These are phyloP conservation scores for Casuarius casuarius DNA, from an alignment of 2,113 vertebrate genomes.

Conservation along the genomic window DNA sequence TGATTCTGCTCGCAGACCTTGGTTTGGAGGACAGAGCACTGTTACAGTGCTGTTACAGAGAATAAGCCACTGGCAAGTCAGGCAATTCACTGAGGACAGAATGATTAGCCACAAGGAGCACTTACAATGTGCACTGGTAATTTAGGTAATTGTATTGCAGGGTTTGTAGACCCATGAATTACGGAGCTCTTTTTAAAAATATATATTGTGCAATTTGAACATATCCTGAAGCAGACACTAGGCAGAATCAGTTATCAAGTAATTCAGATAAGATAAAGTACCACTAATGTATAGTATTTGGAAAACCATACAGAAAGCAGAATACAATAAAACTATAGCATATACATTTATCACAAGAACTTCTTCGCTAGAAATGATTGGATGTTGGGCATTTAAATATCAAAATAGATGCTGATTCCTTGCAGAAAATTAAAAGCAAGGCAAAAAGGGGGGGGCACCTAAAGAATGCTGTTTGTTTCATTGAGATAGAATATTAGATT, in stretches of 20 bases:
- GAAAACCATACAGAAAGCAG: background rate
- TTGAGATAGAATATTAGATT: slow-evolving; percentile 25
- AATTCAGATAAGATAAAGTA: slow-evolving; percentile 60
- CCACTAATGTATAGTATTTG: background rate
- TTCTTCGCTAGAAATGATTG: background rate
- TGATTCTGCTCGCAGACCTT: background rate
- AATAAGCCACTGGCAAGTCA: slow-evolving; percentile 59
- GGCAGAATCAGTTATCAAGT: slow-evolving; percentile 71
- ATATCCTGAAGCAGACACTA: slow-evolving; percentile 78
- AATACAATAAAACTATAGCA: background rate
- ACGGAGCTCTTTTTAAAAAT: slow-evolving; percentile 79
- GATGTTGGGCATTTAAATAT: background rate
- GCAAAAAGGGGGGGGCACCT: background rate
- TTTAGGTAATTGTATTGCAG: slow-evolving; percentile 84
- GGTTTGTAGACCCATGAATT: slow-evolving; percentile 78
- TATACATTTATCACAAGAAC: background rate
- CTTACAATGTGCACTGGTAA: slow-evolving; percentile 77
- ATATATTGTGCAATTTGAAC: slow-evolving; percentile 81
- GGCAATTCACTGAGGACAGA: slow-evolving; percentile 58
- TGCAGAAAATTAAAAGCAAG: background rate
- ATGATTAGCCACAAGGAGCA: slow-evolving; percentile 77
- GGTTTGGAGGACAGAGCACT: background rate
- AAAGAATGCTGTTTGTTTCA: background rate
- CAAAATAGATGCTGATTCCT: background rate
- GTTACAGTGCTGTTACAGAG: slow-evolving; percentile 17